phyloP scores from a whole-genome alignment of 2,113 vertebrate genomes.

The Calidris pygmaea region DNA sequence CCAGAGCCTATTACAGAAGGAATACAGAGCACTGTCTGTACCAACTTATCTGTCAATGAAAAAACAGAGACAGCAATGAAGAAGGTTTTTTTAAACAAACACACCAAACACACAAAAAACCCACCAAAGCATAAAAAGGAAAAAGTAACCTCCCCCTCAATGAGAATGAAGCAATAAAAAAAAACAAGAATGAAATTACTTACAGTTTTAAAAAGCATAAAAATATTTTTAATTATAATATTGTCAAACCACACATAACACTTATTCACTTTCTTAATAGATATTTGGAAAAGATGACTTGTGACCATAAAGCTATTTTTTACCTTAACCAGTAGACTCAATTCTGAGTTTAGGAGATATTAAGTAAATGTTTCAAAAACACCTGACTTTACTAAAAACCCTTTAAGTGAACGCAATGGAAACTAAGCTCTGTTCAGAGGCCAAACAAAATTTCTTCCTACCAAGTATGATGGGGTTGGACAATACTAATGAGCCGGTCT shows the following conservation, averaged over 20 bases:
- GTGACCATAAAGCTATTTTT: background rate
- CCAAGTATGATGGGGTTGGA: background rate
- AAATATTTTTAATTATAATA: background rate
- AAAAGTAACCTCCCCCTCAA: background rate
- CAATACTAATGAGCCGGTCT: background rate
- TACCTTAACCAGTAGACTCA: background rate
- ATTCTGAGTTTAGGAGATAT: background rate
- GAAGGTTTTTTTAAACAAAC: background rate
- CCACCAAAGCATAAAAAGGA: background rate
- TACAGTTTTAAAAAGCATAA: background rate
- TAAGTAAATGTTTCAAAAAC: background rate
- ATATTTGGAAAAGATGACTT: background rate
- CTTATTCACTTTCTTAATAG: background rate
- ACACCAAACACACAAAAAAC: background rate
- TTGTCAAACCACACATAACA: background rate
- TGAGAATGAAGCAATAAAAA: background rate
- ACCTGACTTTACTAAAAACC: background rate
- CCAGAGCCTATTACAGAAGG: background rate
- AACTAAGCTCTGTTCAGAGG: background rate
- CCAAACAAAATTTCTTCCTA: background rate
- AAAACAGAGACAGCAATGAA: background rate
- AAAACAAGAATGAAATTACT: background rate
- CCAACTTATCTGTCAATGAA: fast-evolving
- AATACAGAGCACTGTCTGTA: background rate
- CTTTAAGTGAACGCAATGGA: background rate